These are phyloP conservation scores for Chrysina gloriosa DNA, from an alignment of 2,888 invertebrate genomes.

Conservation along the genomic window DNA sequence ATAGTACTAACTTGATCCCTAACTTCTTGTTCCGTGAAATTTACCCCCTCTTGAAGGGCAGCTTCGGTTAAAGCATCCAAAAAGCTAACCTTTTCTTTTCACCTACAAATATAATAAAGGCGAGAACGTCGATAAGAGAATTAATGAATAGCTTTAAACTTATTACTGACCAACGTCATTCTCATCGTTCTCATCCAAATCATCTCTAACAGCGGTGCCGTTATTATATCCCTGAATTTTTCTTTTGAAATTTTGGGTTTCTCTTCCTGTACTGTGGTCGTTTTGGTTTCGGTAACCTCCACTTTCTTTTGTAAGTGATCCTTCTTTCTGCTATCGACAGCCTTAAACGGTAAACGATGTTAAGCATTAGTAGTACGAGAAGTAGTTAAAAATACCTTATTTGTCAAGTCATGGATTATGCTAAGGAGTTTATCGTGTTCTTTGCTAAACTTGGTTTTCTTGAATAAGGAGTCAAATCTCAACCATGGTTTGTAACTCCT, in stretches of 20 bases:
- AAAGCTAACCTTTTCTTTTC: conserved; percentile 88
- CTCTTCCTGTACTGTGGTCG: conserved; percentile 5
- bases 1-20: conserved; percentile 88
- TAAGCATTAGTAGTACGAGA: not conserved
- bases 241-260: conserved; percentile 1
- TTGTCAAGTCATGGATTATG: conserved; percentile 67
- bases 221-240: too few relatives aligned
- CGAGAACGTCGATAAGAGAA: conserved; percentile 29
- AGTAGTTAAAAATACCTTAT: conserved; percentile 56
- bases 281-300: conserved; percentile 14
- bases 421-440: conserved; percentile 64
- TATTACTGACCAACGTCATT: conserved; percentile 74
- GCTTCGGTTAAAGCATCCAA: conserved; percentile 87
- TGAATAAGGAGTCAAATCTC: conserved; percentile 65
- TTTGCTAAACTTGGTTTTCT: conserved; percentile 64
- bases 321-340: conserved; percentile 80
- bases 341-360: conserved; percentile 59
- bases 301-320: conserved; percentile 72
- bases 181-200: conserved; percentile 80
- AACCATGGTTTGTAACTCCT: conserved; percentile 67
- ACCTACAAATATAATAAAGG: conserved; percentile 56
- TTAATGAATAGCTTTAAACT: conserved; percentile 38
- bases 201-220: conserved; percentile 76
- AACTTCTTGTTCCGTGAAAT: conserved; percentile 81
- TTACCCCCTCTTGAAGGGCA: conserved; percentile 75